Conservation (phyloP, 1,140 invertebrate species). For the Oryctes rhinoceros region DNA sequence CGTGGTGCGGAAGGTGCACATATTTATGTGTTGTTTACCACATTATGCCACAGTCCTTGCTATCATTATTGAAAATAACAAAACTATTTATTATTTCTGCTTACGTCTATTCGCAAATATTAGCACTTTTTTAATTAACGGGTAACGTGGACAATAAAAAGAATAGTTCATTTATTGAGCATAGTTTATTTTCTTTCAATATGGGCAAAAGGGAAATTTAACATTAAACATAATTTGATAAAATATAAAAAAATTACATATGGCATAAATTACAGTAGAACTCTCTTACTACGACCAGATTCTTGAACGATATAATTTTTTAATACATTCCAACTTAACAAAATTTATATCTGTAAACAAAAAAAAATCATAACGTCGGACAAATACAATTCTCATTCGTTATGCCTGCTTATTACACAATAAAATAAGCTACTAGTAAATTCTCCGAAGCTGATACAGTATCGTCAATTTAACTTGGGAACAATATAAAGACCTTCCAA, state of each 20-base stretch:
- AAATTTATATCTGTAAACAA: conserved; percentile 6
- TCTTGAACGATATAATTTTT: conserved; percentile 4
- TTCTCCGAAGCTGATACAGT: not conserved
- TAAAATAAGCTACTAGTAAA: conserved; percentile 9
- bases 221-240: conserved; percentile 44
- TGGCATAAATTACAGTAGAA: conserved; percentile 43
- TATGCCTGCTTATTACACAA: conserved; percentile 21
- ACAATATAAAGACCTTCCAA: conserved; percentile 8
- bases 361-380: not conserved
- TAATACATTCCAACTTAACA: not conserved
- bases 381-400: not conserved
- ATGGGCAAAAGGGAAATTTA: conserved; percentile 12
- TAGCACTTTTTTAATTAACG: too few relatives aligned
- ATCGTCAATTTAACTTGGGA: not conserved
- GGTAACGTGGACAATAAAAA: conserved; percentile 6
- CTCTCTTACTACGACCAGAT: not conserved
- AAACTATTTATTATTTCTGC: too few relatives aligned
- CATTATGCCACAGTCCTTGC: too few relatives aligned
- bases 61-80: too few relatives aligned
- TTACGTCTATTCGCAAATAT: too few relatives aligned
- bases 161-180: conserved; percentile 36
- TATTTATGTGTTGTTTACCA: too few relatives aligned
- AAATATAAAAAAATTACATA: conserved; percentile 37
- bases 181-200: conserved; percentile 41
- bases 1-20: too few relatives aligned